These are phyloP conservation scores for Drosophila colorata DNA, from an alignment of 2,888 invertebrate species.

Conservation along the genomic window DNA sequence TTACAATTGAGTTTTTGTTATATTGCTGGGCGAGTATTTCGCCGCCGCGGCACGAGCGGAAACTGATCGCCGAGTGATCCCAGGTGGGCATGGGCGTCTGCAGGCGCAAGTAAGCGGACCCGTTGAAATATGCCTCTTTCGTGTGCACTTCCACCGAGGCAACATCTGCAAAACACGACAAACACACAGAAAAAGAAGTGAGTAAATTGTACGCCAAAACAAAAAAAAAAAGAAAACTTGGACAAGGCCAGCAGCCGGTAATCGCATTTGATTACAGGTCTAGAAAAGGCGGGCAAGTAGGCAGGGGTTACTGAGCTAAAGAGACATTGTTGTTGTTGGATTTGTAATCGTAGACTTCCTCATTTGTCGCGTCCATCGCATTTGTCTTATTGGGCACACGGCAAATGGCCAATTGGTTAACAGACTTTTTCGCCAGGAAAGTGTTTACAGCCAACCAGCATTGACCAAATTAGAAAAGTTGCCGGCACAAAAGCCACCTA, in stretches of 20 bases:
- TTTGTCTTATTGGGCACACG: conserved; percentile 37
- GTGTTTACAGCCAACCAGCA: conserved; percentile 59
- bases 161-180: conserved; percentile 74
- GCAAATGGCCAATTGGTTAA: conserved; percentile 51
- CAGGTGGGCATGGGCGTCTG: conserved; percentile 91
- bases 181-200: conserved; percentile 33
- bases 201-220: conserved; percentile 24
- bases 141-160: conserved; percentile 80
- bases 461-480: conserved; percentile 69
- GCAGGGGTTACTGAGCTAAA: conserved; percentile 11
- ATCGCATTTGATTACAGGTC: conserved; percentile 67
- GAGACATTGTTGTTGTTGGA: conserved; percentile 1
- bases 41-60: conserved; percentile 92
- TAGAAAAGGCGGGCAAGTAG: conserved; percentile 6
- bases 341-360: conserved; percentile 63
- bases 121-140: conserved; percentile 94
- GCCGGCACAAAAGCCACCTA: conserved; percentile 40
- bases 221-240: conserved; percentile 14
- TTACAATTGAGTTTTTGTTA: conserved; percentile 88
- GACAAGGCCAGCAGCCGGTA: conserved; percentile 60
- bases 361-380: conserved; percentile 36
- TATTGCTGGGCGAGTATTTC: conserved; percentile 90
- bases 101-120: conserved; percentile 91
- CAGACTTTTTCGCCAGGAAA: conserved; percentile 51
- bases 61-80: conserved; percentile 93